These are phyloP conservation scores for Syrphus vitripennis DNA, from an alignment of 2,888 invertebrate genomes.

Conservation along the genomic window DNA sequence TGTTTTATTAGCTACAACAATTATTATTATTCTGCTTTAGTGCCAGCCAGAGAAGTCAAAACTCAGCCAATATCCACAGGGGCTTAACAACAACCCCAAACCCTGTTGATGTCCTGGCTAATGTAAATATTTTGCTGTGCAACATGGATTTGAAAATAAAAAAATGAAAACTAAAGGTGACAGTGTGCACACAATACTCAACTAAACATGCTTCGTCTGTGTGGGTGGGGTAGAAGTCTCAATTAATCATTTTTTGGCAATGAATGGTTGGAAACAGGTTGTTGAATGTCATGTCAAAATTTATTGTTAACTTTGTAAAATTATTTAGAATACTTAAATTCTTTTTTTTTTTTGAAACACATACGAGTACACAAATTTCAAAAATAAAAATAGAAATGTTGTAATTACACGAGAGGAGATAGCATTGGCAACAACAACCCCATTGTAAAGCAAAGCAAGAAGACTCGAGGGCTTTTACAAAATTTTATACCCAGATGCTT, in stretches of 20 bases:
- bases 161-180: constrained; percentile 29
- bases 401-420: background rate
- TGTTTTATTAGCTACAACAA: constrained; percentile 18
- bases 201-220: background rate
- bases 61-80: constrained; percentile 7
- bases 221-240: constrained; percentile 14
- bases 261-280: background rate
- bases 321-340: constrained; percentile 21
- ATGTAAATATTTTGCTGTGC: constrained; percentile 7
- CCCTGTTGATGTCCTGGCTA: constrained; percentile 5
- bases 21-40: background rate
- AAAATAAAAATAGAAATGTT: background rate
- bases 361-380: background rate
- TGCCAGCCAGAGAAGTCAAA: background rate
- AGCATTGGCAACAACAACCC: background rate
- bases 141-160: constrained; percentile 31
- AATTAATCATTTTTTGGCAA: constrained; percentile 43
- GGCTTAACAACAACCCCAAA: background rate
- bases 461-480: background rate
- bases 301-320: background rate
- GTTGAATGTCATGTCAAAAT: constrained; percentile 7
- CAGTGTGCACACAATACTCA: constrained; percentile 13
- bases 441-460: background rate
- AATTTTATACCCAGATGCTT: background rate
- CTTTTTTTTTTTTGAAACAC: background rate